Evolutionary conservation across 2,113 vertebrate genomes (phyloP).

Genomic region (Salminus brasiliensis): DNA sequence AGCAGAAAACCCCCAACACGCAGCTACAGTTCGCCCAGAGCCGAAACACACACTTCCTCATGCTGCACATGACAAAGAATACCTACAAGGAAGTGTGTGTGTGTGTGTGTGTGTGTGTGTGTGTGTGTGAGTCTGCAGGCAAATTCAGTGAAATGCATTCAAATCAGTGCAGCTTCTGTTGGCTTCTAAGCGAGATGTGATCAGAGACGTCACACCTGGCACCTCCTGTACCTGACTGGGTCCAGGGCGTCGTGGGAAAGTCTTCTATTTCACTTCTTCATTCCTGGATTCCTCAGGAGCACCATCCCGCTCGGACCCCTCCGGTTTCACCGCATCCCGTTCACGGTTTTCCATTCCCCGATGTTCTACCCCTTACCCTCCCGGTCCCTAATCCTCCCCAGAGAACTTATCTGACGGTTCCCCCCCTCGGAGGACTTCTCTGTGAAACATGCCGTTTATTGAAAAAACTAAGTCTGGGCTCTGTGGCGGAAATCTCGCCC

Average conservation of each 20-base stretch:
- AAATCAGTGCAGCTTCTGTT: too few relatives aligned
- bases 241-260: slow-evolving; percentile 29
- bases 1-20: too few relatives aligned
- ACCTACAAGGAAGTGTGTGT: too few relatives aligned
- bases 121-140: too few relatives aligned
- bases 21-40: not conserved
- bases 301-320: too few relatives aligned
- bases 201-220: not conserved
- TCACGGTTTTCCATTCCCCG: too few relatives aligned
- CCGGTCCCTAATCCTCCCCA: not conserved
- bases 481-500: not conserved
- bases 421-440: not conserved
- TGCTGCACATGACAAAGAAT: not conserved
- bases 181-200: too few relatives aligned
- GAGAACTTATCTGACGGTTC: not conserved
- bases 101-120: too few relatives aligned
- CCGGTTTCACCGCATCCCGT: too few relatives aligned
- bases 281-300: too few relatives aligned
- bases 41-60: not conserved
- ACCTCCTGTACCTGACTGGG: not conserved
- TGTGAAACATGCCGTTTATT: not conserved
- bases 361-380: not conserved
- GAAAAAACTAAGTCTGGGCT: not conserved
- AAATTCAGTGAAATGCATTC: too few relatives aligned
- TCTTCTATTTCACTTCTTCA: too few relatives aligned